phyloP scores from a whole-genome alignment of 2,113 vertebrate species.

The Ciconia maguari region DNA sequence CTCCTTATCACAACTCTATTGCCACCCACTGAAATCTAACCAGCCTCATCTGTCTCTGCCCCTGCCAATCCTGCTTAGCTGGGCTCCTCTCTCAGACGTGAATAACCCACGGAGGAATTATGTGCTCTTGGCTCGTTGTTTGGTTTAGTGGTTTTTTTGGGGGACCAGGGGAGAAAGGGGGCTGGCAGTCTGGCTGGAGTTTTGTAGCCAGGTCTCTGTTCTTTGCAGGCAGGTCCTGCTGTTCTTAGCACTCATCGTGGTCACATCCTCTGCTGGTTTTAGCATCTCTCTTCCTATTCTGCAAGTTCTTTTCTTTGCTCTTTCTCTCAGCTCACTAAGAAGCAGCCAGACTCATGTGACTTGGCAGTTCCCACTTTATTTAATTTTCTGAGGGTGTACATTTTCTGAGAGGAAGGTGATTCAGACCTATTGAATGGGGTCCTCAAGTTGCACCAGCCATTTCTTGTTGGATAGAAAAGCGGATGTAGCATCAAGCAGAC shows the following conservation, averaged over 20 bases:
- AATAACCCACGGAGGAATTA: neutral
- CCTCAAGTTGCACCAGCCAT: neutral
- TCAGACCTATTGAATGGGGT: neutral
- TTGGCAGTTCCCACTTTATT: neutral
- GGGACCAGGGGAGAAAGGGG: too few relatives aligned
- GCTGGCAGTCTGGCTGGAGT: neutral
- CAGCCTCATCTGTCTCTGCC: neutral
- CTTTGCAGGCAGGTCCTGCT: neutral
- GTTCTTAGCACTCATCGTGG: neutral
- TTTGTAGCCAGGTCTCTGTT: neutral
- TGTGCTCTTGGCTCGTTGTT: neutral
- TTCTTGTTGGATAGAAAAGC: neutral
- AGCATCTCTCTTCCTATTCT: neutral
- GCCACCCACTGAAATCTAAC: neutral
- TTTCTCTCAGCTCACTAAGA: neutral
- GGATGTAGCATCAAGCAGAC: neutral
- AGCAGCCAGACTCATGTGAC: neutral
- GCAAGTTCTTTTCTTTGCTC: neutral
- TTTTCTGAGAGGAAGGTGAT: neutral
- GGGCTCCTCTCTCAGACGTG: neutral
- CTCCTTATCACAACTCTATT: neutral
- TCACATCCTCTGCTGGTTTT: neutral
- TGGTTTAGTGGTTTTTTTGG: neutral
- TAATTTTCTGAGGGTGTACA: neutral
- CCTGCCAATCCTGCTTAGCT: neutral